Percentiles rank a stretch among this genome's conserved stretches.
These are phyloP conservation scores for Calcarius lapponicus DNA, from an alignment of 2,797 vertebrate genomes.

Conservation along the genomic window DNA sequence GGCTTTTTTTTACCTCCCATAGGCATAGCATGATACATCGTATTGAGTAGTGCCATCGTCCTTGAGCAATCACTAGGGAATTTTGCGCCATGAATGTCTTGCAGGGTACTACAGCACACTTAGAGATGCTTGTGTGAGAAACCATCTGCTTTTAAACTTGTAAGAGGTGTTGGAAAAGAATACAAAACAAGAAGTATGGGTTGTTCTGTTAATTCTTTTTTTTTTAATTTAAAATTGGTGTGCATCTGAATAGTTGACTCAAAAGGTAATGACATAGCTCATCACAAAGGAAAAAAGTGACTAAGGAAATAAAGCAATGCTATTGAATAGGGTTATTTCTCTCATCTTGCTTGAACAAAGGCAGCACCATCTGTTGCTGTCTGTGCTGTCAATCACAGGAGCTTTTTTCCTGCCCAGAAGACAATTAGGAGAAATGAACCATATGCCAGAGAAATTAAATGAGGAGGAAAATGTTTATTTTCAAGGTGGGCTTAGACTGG, in stretches of 20 bases:
- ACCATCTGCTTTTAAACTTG: background rate
- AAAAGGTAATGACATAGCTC: background rate
- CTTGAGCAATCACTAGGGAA: background rate
- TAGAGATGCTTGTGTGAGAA: background rate
- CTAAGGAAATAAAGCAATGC: background rate
- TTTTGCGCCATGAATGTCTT: background rate
- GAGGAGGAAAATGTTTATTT: conserved; percentile 1
- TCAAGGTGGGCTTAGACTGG: background rate
- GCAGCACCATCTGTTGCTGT: conserved; percentile 37
- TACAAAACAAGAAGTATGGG: background rate
- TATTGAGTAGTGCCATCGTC: background rate
- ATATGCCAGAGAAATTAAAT: background rate
- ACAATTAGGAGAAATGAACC: background rate
- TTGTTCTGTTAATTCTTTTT: background rate
- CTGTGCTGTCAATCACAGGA: background rate
- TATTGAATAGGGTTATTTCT: background rate
- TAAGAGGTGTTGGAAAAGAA: background rate
- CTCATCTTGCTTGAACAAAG: background rate
- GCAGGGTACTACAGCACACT: background rate
- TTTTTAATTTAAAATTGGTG: background rate
- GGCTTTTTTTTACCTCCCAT: background rate
- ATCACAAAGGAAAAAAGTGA: background rate
- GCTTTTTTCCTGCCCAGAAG: background rate
- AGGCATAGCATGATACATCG: background rate
- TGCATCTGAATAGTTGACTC: background rate